Percentiles rank a stretch among this genome's conserved stretches.
phyloP scores from a whole-genome alignment of 2,888 invertebrate genomes.

The Choreutis nemorana region DNA sequence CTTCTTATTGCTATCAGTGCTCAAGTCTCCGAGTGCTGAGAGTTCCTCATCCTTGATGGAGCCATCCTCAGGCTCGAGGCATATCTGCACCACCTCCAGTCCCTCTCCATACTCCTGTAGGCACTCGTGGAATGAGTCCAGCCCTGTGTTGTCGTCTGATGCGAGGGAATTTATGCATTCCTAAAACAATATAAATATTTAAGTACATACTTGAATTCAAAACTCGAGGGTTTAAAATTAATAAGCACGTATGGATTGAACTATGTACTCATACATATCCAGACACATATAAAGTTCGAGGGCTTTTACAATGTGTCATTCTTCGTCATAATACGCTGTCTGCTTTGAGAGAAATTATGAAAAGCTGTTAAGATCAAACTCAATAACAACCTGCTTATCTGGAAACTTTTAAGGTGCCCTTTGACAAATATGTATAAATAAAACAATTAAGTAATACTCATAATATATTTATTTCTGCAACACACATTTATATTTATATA shows the following conservation, averaged over 20 bases:
- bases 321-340: too few species aligned
- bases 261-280: too few species aligned
- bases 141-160: conserved; percentile 69
- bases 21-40: conserved; percentile 50
- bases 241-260: too few species aligned
- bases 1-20: conserved; percentile 43
- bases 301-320: too few species aligned
- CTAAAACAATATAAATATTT: too few species aligned
- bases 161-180: conserved; percentile 64
- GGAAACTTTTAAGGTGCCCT: conserved; percentile 8
- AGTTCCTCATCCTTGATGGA: conserved; percentile 61
- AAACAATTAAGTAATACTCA: conserved; percentile 12
- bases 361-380: too few species aligned
- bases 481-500: conserved; percentile 34
- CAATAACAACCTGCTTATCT: too few species aligned
- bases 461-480: conserved; percentile 36
- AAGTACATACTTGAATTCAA: conserved; percentile 16
- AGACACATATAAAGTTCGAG: too few species aligned
- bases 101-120: conserved; percentile 72
- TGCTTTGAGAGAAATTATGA: too few species aligned
- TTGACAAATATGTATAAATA: conserved; percentile 11
- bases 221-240: too few species aligned
- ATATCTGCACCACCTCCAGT: conserved; percentile 69
- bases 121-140: conserved; percentile 72
- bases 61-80: conserved; percentile 66